Evolutionary conservation across 2,888 invertebrate genomes (phyloP), one percentile per base, ranked within the genome.

Genomic region (Ischnus inquisitorius): DNA sequence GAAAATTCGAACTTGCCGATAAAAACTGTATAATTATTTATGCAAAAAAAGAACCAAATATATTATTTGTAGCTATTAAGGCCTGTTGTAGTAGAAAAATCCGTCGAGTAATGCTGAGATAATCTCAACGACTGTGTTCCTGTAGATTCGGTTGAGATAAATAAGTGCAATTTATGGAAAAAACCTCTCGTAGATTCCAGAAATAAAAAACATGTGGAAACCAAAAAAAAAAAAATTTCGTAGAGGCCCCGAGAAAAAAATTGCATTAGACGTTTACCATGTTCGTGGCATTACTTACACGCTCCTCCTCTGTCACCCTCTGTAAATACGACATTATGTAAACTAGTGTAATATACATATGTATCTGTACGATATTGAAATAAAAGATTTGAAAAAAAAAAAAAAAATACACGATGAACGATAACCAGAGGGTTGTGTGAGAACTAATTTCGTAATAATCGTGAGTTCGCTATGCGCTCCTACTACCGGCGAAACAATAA

Each of bases 401-500:
- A 22, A 25, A 57, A 90, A 89, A 81, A 72, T 84, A 79, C 60
- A 79, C 86, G 86, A 88, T 85, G 83, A 87, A 88, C 84, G 87
- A 90, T 87, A 90, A 88, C 65, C 34, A 34, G 77, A 68, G 62
- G 43, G 64, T 75, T 86, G 90, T 92, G 92, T 93, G 93, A 92
- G 92, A 93, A 93, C 90, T 91, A 82, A 92, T 93, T 93, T 93
- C 91, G 89, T 89, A 93, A 93, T 88, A 83, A 79, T 71, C 64
- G 60, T 75, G 68, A 68, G 72, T 75, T 34, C 41, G 76, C 54
- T 69, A 54, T 57, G 39, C 62, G 34, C 25, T 48, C 12, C 4
- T 60, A 64, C 34, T 22, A 64, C 54, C 46, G 77, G 79, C 76
- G 25, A 76, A 81, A 81, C 75, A 85, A 81, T 87, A 86, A 88